phyloP scores from a whole-genome alignment of 1,140 invertebrate genomes.

The Oreohelix idahoensis region DNA sequence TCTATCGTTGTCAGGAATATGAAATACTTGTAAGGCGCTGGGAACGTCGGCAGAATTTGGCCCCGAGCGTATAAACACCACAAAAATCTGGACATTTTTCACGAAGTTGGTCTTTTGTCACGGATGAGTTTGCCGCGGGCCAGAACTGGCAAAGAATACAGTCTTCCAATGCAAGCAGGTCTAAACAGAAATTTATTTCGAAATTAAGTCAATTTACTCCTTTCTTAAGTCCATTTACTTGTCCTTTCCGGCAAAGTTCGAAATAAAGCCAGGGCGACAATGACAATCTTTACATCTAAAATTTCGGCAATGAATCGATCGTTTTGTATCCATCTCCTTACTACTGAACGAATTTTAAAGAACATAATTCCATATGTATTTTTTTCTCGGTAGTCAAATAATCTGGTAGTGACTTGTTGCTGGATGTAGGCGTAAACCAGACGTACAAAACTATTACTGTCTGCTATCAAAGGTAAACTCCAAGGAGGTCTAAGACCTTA shows the following conservation, averaged over 20 bases:
- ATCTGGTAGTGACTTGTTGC: too few relatives aligned
- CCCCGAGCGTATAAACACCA: background rate
- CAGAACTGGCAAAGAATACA: background rate
- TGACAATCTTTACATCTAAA: background rate
- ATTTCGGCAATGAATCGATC: too few relatives aligned
- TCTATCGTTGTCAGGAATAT: background rate
- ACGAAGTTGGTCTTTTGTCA: background rate
- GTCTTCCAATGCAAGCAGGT: background rate
- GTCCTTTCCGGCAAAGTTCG: background rate
- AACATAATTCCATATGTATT: too few relatives aligned
- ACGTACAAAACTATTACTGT: too few relatives aligned
- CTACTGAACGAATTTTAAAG: too few relatives aligned
- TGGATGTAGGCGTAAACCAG: too few relatives aligned
- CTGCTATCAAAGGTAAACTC: too few relatives aligned
- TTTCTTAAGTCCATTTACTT: background rate
- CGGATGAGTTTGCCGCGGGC: background rate
- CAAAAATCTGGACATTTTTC: background rate
- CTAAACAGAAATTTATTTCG: background rate
- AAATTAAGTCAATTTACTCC: conserved; percentile 10
- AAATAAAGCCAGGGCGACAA: background rate
- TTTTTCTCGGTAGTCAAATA: too few relatives aligned
- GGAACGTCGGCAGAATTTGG: background rate
- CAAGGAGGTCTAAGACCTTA: too few relatives aligned
- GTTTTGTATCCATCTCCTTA: too few relatives aligned
- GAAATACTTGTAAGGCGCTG: background rate